Base-by-base conservation (phyloP, 2,888 invertebrate species). In the Acronicta leporina region DNA sequence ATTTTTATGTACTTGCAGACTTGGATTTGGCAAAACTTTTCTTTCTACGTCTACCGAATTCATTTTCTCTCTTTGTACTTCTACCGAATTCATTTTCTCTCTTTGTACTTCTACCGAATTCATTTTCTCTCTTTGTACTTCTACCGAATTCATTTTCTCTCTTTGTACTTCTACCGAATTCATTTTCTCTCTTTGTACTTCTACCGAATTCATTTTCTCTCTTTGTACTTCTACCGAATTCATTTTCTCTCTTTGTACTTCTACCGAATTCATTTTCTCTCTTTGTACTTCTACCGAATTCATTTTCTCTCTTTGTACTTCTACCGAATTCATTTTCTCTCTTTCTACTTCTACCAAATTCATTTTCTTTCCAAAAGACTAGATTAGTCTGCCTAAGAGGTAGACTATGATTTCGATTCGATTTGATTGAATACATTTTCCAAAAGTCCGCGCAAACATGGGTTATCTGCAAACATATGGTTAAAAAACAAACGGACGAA, bases 401-500 rank as follows among this genome's bases (percentile, higher is more conserved):
- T 44, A 33, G 20, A 41, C 35, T 9, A 9, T 33, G 33, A 11
- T 4, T 14, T 8, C 33, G 1, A n/a, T n/a, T n/a, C 5, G 41
- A n/a, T 13, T 30, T 11, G 5, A 41, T 11, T 25, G n/a, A n/a
- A n/a, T n/a, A n/a, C n/a, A 53, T 9, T 35, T 14, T 40, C 40
- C 33, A 10, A 16, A 6, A 14, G n/a, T 20, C 16, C 0, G 27
- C 8, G 9, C 14, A 50, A 54, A 56, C 38, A 55, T n/a, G 15
- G 42, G 33, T 63, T 47, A 43, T 49, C 20, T n/a, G 43, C 30
- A 67, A 64, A 66, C 40, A 56, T 40, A 8, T 25, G 7, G 60
- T 53, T 54, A 63, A 49, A 42, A 55, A 48, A 63, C 57, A 57
- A 63, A 59, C 59, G 49, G 33, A 56, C 38, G 46, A 45, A 63